Percentiles rank a stretch among this genome's conserved stretches.
These are phyloP conservation scores for Gnatocerus cornutus DNA, from an alignment of 2,888 invertebrate species.

Conservation along the genomic window DNA sequence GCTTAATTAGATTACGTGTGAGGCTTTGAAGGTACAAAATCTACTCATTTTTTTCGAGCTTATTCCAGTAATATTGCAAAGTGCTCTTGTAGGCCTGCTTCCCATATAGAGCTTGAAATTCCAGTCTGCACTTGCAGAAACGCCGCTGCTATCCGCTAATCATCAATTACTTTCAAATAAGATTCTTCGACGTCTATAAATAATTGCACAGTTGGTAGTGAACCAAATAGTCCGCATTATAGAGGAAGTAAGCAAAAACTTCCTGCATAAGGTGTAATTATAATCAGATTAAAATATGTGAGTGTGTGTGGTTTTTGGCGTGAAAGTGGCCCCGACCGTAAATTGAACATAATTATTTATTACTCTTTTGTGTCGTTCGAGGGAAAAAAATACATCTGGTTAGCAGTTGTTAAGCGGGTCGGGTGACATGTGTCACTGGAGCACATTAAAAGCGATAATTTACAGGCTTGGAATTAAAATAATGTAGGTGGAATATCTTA, in stretches of 20 bases:
- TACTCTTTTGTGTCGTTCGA: slow-evolving; percentile 57
- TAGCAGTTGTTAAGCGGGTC: slow-evolving; percentile 62
- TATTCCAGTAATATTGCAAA: no score
- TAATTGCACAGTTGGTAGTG: slow-evolving; percentile 48
- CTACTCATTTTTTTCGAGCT: no score
- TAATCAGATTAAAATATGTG: slow-evolving; percentile 37
- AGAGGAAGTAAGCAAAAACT: slow-evolving; percentile 28
- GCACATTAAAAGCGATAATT: slow-evolving; percentile 51
- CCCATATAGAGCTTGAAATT: slow-evolving; percentile 45
- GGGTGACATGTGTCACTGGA: slow-evolving; percentile 61
- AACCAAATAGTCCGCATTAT: slow-evolving; percentile 25
- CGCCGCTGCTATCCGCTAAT: slow-evolving; percentile 52
- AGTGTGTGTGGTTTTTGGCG: slow-evolving; percentile 42
- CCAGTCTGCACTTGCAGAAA: slow-evolving; percentile 53
- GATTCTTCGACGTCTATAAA: slow-evolving; percentile 52
- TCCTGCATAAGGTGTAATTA: slow-evolving; percentile 31
- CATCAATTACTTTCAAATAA: slow-evolving; percentile 56
- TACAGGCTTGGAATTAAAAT: slow-evolving; percentile 58
- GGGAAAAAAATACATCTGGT: slow-evolving; percentile 59
- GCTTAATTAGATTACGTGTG: no score
- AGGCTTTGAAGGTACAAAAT: no score
- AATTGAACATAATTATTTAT: slow-evolving; percentile 60
- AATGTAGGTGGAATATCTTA: slow-evolving; percentile 59
- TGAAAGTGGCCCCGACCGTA: slow-evolving; percentile 39
- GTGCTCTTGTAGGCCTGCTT: background rate